Evolutionary conservation across 2,888 invertebrate species (phyloP).

Genomic region (Agrochola circellaris): DNA sequence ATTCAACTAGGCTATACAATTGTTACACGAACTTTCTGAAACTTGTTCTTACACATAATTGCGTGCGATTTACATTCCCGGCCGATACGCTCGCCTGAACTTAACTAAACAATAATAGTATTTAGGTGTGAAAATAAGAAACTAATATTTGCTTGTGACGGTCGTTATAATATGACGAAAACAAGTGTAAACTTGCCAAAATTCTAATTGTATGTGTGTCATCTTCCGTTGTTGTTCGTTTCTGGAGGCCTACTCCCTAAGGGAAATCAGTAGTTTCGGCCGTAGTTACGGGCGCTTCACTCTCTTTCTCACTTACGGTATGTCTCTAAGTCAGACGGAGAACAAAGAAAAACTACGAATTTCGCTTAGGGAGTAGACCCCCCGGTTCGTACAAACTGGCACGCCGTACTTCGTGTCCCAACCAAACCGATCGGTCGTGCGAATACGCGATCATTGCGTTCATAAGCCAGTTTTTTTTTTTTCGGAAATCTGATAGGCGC

Average conservation of each 20-base stretch:
- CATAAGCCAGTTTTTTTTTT: neutral
- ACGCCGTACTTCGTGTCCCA: neutral
- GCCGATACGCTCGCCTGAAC: neutral
- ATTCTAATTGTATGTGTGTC: neutral
- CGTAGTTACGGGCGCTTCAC: too few species aligned
- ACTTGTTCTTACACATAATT: constrained; percentile 65
- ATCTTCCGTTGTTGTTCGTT: neutral
- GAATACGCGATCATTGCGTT: too few species aligned
- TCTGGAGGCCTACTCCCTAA: too few species aligned
- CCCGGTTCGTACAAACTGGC: neutral
- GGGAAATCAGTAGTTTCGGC: too few species aligned
- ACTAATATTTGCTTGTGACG: neutral
- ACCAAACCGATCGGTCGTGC: neutral
- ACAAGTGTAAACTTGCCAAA: neutral
- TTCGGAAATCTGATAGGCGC: neutral
- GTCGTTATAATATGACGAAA: neutral
- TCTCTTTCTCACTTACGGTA: too few species aligned
- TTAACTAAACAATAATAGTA: neutral
- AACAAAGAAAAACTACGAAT: too few species aligned
- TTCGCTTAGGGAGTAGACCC: too few species aligned
- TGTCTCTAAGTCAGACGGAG: too few species aligned
- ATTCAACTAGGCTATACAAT: constrained; percentile 58
- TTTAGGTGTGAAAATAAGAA: neutral
- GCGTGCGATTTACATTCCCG: constrained; percentile 63
- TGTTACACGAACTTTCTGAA: constrained; percentile 58